Conservation (phyloP, 1,140 invertebrate genomes). For the Diorhabda sublineata region DNA sequence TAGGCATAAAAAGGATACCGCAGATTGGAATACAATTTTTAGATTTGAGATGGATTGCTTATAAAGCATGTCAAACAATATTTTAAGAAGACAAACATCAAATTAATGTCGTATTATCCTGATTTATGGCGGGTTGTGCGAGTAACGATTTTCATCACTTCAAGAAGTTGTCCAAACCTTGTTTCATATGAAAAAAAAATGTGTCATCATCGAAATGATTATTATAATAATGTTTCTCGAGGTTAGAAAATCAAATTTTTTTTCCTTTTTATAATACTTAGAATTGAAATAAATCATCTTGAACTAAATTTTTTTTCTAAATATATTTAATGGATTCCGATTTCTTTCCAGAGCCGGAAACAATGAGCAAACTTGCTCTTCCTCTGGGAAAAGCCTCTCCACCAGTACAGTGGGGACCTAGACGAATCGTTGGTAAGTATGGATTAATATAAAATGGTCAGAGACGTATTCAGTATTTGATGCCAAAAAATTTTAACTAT, state of each 20-base stretch:
- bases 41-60: no score
- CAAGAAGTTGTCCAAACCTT: no score
- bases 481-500: no score
- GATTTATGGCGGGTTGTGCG: no score
- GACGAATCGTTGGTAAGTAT: constrained; percentile 67
- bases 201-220: background rate
- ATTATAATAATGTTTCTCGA: background rate
- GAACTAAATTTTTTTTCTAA: background rate
- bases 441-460: no score
- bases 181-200: background rate
- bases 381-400: constrained; percentile 69
- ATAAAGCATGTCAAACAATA: no score
- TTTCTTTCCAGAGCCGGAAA: constrained; percentile 50
- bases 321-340: background rate
- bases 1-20: no score
- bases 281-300: background rate
- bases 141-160: no score
- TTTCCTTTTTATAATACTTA: background rate
- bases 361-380: constrained; percentile 63
- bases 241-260: background rate
- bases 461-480: no score
- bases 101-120: no score
- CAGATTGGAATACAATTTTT: no score
- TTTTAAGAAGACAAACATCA: no score
- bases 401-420: constrained; percentile 71